phyloP scores from a whole-genome alignment of 2,888 invertebrate species.

The Cerceris rybyensis region DNA sequence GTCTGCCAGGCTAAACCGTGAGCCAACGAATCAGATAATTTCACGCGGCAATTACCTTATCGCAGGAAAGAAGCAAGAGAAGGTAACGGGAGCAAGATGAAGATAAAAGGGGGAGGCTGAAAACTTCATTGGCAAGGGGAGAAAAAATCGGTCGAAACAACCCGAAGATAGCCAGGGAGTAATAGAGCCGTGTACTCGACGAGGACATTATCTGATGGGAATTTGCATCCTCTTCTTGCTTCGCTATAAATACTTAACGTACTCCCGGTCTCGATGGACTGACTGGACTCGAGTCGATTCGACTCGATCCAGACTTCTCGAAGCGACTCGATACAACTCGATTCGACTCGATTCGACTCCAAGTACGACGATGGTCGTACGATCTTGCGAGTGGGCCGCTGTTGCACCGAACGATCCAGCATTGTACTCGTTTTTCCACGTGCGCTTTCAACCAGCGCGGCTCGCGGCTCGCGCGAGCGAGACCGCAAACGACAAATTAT shows the following conservation, averaged over 20 bases:
- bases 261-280: constrained; percentile 15
- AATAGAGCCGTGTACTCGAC: constrained; percentile 70
- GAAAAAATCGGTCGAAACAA: constrained; percentile 52
- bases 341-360: constrained; percentile 19
- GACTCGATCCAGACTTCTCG: constrained; percentile 9
- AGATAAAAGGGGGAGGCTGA: constrained; percentile 35
- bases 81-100: constrained; percentile 25
- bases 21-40: constrained; percentile 72
- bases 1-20: constrained; percentile 50
- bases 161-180: constrained; percentile 62
- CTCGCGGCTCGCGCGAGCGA: constrained; percentile 30
- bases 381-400: constrained; percentile 43
- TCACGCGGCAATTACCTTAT: constrained; percentile 71
- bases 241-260: constrained; percentile 54
- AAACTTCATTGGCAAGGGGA: constrained; percentile 41
- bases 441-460: constrained; percentile 27
- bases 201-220: constrained; percentile 71
- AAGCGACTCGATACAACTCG: constrained; percentile 9
- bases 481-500: constrained; percentile 73
- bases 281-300: constrained; percentile 27
- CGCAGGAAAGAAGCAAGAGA: constrained; percentile 35
- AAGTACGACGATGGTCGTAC: not conserved
- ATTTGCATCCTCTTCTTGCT: constrained; percentile 65
- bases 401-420: constrained; percentile 33
- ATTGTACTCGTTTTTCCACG: constrained; percentile 65